Evolutionary conservation across 2,888 invertebrate species (phyloP).

Genomic region (Gisinianus flammeolus): DNA sequence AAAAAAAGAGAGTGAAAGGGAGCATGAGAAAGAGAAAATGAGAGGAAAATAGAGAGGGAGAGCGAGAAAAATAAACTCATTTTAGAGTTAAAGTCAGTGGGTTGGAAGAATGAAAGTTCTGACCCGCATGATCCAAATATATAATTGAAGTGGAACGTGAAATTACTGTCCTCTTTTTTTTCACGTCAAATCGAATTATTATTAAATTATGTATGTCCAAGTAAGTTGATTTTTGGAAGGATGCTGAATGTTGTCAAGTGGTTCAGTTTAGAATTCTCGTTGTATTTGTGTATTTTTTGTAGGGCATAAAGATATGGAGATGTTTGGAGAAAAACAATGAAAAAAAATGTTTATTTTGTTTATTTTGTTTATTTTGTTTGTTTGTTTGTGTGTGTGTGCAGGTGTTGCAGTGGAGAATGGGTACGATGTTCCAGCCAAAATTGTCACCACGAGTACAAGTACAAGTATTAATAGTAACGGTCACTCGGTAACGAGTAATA

Average conservation of each 20-base stretch:
- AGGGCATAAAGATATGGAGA: not conserved
- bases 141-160: slow-evolving; percentile 20
- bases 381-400: not conserved
- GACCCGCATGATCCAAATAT: slow-evolving; percentile 24
- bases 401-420: slow-evolving; percentile 51
- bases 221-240: not conserved
- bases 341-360: not conserved
- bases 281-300: too few relatives aligned
- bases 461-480: not conserved
- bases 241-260: too few relatives aligned
- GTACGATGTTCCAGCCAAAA: slow-evolving; percentile 49
- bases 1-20: not conserved
- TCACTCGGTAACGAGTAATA: not conserved
- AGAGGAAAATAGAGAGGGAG: not conserved
- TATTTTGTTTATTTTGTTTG: not conserved
- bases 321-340: not conserved
- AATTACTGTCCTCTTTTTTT: not conserved
- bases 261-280: too few relatives aligned
- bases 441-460: slow-evolving; percentile 9
- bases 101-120: not conserved
- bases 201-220: not conserved
- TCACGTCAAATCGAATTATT: too few relatives aligned
- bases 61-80: not conserved
- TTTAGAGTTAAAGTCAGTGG: not conserved
- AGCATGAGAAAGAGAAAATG: not conserved